Percentiles rank a stretch among this genome's conserved stretches.
These are phyloP conservation scores for Halisarca cf. caerulea DNA, from an alignment of 37 sponge, comb jelly and placozoan genomes.

Conservation along the genomic window DNA sequence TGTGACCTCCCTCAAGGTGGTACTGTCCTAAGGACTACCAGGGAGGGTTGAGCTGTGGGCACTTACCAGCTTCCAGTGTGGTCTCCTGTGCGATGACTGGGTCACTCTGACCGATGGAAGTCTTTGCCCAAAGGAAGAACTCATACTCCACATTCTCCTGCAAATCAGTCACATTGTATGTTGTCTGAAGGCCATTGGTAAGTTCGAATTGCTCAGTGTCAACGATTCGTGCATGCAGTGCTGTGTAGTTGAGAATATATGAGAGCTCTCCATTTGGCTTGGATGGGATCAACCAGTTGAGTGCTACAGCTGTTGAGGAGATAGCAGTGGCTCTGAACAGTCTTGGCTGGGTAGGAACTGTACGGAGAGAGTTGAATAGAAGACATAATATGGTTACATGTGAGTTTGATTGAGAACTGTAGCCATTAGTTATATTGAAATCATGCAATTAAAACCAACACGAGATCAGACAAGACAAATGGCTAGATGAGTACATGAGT, in stretches of 20 bases:
- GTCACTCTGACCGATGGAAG: not conserved
- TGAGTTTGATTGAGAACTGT: too few species aligned
- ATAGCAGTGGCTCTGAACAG: not conserved
- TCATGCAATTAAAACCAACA: too few species aligned
- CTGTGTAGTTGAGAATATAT: not conserved
- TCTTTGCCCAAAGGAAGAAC: constrained; percentile 6
- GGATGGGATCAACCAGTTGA: not conserved
- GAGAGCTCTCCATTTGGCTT: not conserved
- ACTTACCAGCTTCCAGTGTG: constrained; percentile 13
- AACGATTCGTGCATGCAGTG: not conserved
- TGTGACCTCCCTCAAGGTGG: too few species aligned
- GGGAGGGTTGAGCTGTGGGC: too few species aligned
- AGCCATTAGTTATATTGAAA: too few species aligned
- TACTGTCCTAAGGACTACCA: too few species aligned
- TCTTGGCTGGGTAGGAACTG: not conserved
- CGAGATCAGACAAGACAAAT: too few species aligned
- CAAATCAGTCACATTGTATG: not conserved
- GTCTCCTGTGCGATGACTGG: not conserved
- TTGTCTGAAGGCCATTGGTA: not conserved
- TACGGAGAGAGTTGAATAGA: too few species aligned
- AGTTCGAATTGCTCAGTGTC: not conserved
- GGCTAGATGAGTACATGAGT: too few species aligned
- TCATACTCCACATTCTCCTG: constrained; percentile 19
- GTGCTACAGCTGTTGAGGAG: not conserved
- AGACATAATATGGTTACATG: too few species aligned